Percentiles rank a stretch among this genome's conserved stretches.
Conservation (phyloP, 2,888 invertebrate species). For the Agrotis puta region DNA sequence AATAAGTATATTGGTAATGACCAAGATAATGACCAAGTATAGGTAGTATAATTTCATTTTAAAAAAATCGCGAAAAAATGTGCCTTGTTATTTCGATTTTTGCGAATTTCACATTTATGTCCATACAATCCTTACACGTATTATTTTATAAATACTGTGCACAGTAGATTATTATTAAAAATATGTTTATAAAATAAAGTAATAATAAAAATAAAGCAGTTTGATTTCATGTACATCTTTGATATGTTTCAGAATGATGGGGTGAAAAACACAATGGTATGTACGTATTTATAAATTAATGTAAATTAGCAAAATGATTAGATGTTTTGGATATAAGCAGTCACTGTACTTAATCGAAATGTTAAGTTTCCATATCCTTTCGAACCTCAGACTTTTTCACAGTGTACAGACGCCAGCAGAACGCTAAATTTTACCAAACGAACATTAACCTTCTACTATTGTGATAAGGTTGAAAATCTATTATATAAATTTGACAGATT, state of each 20-base stretch:
- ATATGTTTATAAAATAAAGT: constrained; percentile 26
- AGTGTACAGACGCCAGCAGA: too few species aligned
- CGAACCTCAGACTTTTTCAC: too few species aligned
- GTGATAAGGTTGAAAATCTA: too few species aligned
- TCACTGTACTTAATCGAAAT: too few species aligned
- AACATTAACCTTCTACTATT: too few species aligned
- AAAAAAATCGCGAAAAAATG: constrained; percentile 3
- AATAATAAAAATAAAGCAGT: constrained; percentile 17
- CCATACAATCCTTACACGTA: constrained; percentile 1
- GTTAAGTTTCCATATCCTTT: too few species aligned
- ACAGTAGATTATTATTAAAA: constrained; percentile 32
- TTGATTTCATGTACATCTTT: constrained; percentile 42
- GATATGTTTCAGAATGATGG: constrained; percentile 59
- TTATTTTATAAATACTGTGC: constrained; percentile 28
- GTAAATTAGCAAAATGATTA: neutral
- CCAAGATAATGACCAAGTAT: too few species aligned
- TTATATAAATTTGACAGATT: too few species aligned
- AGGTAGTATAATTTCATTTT: too few species aligned
- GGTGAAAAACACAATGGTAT: constrained; percentile 11
- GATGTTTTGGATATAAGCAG: neutral
- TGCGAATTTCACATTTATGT: neutral
- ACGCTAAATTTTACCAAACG: too few species aligned
- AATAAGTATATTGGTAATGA: neutral
- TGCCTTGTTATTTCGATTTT: neutral
- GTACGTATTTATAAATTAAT: neutral